Evolutionary conservation across 1,140 invertebrate genomes (phyloP), one percentile per base, ranked within the genome.

Genomic region (Papilio polyxenes): DNA sequence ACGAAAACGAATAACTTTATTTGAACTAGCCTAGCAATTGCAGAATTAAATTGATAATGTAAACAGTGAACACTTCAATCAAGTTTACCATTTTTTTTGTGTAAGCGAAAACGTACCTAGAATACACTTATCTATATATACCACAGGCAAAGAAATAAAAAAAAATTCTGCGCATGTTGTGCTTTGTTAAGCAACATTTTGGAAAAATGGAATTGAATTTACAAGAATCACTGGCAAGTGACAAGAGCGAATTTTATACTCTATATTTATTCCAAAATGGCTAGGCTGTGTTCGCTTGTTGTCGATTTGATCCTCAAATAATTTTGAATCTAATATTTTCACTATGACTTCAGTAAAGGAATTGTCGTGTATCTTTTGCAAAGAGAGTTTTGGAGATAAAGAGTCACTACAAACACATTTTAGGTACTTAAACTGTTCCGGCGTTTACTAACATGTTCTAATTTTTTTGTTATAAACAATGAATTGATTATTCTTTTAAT

Each of bases 401-500:
- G 92, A 92, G 81, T 85, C 85, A 76, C 88, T 94, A 78, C 92
- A 93, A 86, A 89, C 91, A 81, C 94, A 95, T 89, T 95, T 95
- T 84, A 92, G 94, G 94, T 95, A 75, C 81, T 31, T 83, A 81
- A 59, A 51, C 82, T 69, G 49, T 20, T 83, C 51, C 59, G 65
- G 65, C 65, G 13, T 49, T 81, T 80, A 56, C 37, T 11, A n/a
- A 20, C 56, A 20, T 17, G 75, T 40, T 80, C 15, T 56, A 76
- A 51, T 44, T 48, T 56, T 62, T 75, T 17, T 72, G 65, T 37
- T 37, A 72, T 72, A 72, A 81, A n/a, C 9, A 74, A 62, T 48
- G 23, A 65, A n/a, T 62, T 82, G 48, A 56, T 72, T 72, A 72
- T 40, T 72, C 11, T 72, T 37, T 72, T 80, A 53, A 82, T 85